Evolutionary conservation across 1,140 invertebrate species (phyloP), one percentile per base, ranked within the genome.

Genomic region (Ephestia elutella): DNA sequence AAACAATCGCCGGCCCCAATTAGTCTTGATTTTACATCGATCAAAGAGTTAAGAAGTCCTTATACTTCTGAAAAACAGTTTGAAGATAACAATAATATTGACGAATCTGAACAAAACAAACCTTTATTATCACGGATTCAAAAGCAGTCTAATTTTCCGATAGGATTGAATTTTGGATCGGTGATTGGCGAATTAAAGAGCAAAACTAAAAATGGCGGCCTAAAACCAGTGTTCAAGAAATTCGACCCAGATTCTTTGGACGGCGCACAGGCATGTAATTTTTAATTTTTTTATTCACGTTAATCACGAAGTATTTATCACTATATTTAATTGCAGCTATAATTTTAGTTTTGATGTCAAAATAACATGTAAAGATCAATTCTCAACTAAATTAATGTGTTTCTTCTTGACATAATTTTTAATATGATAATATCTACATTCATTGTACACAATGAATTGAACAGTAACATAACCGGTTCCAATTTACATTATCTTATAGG

Each of bases 171-270:
- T 57, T 88, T 88, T 56, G 86, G 83, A 51, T 86, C 86, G 11
- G 75, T 88, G 15, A 88, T 88, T 32, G 86, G 86, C n/a, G 86
- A 88, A 66, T 61, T 88, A 49, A 86, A 80, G 56, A 78, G 68
- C 57, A 86, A 85, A 75, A 88, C 86, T 3, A 80, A 76, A 54
- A 83, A 80, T 54, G 76, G 76, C 11, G 74, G 69, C 32, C 58
- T 86, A 18, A 88, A 88, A 66, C 83, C 86, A 7, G 86, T 88
- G 19, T 88, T 88, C 60, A 86, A 76, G 68, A 88, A 88, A 59
- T 86, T 88, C 57, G 81, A 84, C 49, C 54, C 65, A 30, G 80
- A 83, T 54, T 55, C 64, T 21, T 70, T 73, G 38, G 75, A 82
- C 56, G 70, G 69, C 53, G 59, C 58, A 25, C 61, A 70, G 68